phyloP scores from a whole-genome alignment of 2,888 invertebrate species.

The Teleogryllus oceanicus region DNA sequence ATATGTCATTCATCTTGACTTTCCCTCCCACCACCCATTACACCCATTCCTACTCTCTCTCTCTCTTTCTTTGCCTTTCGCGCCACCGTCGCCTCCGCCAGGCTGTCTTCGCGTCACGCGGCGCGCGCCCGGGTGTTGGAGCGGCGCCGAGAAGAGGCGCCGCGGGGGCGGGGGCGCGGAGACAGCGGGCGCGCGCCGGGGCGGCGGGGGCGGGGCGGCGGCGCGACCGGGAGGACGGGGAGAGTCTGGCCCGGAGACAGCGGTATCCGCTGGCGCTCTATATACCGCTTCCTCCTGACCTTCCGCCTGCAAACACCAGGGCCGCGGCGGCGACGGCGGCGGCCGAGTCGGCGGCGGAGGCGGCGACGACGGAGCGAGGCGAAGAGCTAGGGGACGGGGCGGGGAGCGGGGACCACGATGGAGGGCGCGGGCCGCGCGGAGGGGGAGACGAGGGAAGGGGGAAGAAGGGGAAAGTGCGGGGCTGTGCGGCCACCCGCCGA shows the following conservation, averaged over 20 bases:
- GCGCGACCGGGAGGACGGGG: conserved; percentile 41
- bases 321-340: conserved; percentile 11
- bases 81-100: not conserved
- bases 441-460: not conserved
- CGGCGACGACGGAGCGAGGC: not conserved
- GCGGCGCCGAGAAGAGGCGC: conserved; percentile 25
- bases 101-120: not conserved
- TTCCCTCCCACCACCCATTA: not conserved
- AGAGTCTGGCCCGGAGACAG: conserved; percentile 53
- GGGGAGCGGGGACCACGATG: not conserved
- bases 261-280: conserved; percentile 50
- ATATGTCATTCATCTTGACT: too few relatives aligned
- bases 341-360: not conserved
- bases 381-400: not conserved
- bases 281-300: conserved; percentile 27
- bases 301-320: conserved; percentile 22
- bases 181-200: conserved; percentile 5
- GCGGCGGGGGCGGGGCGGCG: not conserved
- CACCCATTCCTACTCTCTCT: not conserved
- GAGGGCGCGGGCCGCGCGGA: not conserved
- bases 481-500: not conserved
- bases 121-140: conserved; percentile 1
- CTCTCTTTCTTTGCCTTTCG: too few relatives aligned
- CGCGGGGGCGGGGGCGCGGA: conserved; percentile 19
- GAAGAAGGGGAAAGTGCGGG: not conserved